Conservation (phyloP, 2,797 vertebrate genomes). For the Salmo trutta region DNA sequence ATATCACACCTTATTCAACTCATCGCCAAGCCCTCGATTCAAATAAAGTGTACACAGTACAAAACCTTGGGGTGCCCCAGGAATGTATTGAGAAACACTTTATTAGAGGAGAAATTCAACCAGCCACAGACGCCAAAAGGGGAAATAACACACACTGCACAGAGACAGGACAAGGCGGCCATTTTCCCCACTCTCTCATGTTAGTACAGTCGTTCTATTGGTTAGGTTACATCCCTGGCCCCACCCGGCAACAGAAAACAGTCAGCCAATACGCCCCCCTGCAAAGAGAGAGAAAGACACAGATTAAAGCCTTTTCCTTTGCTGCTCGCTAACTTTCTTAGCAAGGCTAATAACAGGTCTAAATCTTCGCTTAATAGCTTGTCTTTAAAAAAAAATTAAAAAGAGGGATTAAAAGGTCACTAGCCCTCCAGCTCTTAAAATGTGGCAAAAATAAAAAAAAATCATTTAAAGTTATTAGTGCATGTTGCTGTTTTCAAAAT, state of each 20-base stretch:
- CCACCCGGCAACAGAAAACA: constrained; percentile 46
- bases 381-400: background rate
- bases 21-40: background rate
- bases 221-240: constrained; percentile 6
- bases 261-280: constrained; percentile 59
- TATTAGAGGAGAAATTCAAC: background rate
- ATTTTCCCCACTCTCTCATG: background rate
- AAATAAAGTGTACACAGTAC: background rate
- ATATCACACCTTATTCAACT: background rate
- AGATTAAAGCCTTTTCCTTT: constrained; percentile 30
- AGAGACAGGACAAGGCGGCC: background rate
- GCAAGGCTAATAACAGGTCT: background rate
- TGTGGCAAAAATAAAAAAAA: background rate
- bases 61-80: background rate
- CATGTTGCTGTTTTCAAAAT: background rate
- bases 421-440: background rate
- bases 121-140: no score
- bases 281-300: constrained; percentile 68
- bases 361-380: background rate
- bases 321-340: constrained; percentile 26
- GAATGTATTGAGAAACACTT: background rate
- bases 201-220: background rate
- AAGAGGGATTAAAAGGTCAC: background rate
- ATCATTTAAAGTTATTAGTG: background rate
- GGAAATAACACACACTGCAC: background rate